Evolutionary conservation across 2,113 vertebrate species (phyloP), one percentile per base, ranked within the genome.

Genomic region (Rhea pennata): DNA sequence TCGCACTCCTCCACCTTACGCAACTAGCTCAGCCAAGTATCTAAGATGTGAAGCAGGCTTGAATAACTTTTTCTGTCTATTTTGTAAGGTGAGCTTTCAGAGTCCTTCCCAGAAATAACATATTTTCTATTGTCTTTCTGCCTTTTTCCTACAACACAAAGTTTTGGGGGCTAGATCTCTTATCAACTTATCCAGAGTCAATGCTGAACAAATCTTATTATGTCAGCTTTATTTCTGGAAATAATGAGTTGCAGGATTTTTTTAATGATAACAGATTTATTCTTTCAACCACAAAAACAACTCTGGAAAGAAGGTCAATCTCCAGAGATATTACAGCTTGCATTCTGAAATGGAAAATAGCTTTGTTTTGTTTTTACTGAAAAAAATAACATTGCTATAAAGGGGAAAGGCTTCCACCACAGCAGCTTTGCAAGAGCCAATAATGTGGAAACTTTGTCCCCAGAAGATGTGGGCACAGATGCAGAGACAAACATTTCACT

Each of bases 201-300:
- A 61, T 87, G 71, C 44, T 76, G 58, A 87, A 84, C 84, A 88
- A 94, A 92, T 84, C 66, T 73, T 54, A 48, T 19, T 40, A 31
- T 73, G 86, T 88, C 92, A 94, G 84, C 26, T 89, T 85, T 84
- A 89, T 81, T 89, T 88, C 72, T 89, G 88, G 84, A 88, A 92
- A 75, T 67, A 94, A 94, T 17, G 93, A 94, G 86, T 70, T 84
- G 84, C 81, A 89, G 94, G 80, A 58, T 54, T 46, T 71, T 26
- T 91, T 81, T 75, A 90, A 87, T 70, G 80, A 73, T 93, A 96
- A 93, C 66, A 89, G 88, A 93, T 88, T 94, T 91, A 76, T 87
- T 82, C 73, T 85, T 95, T 90, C 67, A 71, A 73, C 74, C 84
- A 92, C 88, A 96, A 83, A 74, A 87, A 17, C 71, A 87, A 54